Evolutionary conservation across 2,888 invertebrate species (phyloP).

Genomic region (Lathronympha strigana): DNA sequence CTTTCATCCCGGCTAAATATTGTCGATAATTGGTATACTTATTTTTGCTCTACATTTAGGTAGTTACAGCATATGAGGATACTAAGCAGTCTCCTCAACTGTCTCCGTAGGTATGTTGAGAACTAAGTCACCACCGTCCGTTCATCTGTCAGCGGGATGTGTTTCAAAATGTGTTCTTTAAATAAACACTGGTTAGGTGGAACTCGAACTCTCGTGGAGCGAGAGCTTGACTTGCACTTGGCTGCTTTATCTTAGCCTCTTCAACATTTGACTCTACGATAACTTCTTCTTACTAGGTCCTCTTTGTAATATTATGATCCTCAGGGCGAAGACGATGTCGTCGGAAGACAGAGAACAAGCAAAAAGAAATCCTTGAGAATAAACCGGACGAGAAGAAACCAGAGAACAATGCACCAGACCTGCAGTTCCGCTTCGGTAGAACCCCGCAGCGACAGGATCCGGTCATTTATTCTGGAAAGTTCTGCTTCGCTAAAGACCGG

Average conservation of each 20-base stretch:
- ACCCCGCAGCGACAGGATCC: slow-evolving; percentile 54
- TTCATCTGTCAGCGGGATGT: too few species aligned
- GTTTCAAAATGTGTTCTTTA: too few species aligned
- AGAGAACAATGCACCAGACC: neutral
- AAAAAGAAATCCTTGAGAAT: neutral
- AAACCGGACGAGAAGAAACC: neutral
- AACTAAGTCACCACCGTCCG: too few species aligned
- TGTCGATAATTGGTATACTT: neutral
- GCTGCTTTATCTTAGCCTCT: neutral
- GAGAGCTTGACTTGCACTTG: too few species aligned
- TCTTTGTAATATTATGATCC: slow-evolving; percentile 21
- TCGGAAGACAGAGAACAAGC: slow-evolving; percentile 12
- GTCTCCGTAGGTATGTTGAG: too few species aligned
- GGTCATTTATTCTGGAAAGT: slow-evolving; percentile 61
- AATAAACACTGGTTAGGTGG: too few species aligned
- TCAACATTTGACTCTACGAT: neutral
- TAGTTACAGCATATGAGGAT: too few species aligned
- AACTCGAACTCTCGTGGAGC: too few species aligned
- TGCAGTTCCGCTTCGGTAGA: slow-evolving; percentile 60
- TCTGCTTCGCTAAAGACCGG: slow-evolving; percentile 60
- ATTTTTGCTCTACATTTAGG: too few species aligned
- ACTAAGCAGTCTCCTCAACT: too few species aligned
- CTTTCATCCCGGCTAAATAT: neutral
- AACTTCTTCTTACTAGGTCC: slow-evolving; percentile 7
- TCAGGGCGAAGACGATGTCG: slow-evolving; percentile 17